Base-by-base conservation (phyloP, 2,113 vertebrate genomes). In the Oceanodroma tethys region DNA sequence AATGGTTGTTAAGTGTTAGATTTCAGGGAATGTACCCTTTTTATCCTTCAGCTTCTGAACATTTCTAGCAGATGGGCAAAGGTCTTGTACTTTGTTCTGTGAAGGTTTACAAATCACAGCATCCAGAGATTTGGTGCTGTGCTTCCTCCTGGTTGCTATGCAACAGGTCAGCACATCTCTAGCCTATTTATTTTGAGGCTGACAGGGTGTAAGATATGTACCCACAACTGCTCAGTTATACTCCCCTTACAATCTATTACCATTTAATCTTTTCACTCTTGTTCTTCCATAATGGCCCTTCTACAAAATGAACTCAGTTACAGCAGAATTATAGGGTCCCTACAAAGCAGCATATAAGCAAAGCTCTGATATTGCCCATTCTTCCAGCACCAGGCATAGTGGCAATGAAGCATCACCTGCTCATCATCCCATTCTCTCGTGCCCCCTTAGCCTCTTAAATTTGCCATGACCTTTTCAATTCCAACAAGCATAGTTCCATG, bases 121-220 rank as follows among this genome's bases (percentile, higher is more conserved):
- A 92, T n/a, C 30, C 58, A 82, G 67, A 86, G 60, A 74, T 76
- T 56, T 68, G 38, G 42, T 45, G 80, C 74, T 32, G 48, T 45
- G 53, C 79, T 76, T 91, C 67, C 85, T 86, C 74, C 48, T 53
- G 40, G 90, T 96, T 96, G 95, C 96, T 94, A 93, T 70, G 96
- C 93, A 96, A 94, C 96, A 92, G 95, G 93, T 96, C 92, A 92
- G 58, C 20, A 52, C 50, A 92, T 76, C 90, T 88, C 67, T 53
- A 75, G 30, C 36, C 74, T 80, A 56, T 90, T 86, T 86, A 86
- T 94, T 94, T 85, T 60, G 21, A 60, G 67, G 62, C 38, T 86
- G 79, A 50, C 36, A 63, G 22, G 12, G 38, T 73, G 18, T 63
- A 62, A 86, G 50, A 34, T 45, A 76, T 9, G 18, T 40, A 79